Conservation (phyloP, 2,888 invertebrate species). For the Pseudococcus jackbeardsleyi region DNA sequence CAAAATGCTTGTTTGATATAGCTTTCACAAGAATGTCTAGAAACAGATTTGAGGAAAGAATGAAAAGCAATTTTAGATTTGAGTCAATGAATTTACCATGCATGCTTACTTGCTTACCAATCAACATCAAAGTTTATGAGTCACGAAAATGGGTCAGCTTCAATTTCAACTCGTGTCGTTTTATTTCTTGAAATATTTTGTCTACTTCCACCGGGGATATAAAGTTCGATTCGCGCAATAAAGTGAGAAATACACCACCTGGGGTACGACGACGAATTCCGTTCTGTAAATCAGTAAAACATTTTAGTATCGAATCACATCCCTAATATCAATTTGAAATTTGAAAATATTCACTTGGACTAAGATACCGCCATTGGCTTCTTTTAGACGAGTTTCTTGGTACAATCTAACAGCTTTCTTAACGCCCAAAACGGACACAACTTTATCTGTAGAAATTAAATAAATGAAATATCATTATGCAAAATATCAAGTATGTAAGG, state of each 20-base stretch:
- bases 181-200: constrained; percentile 56
- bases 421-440: constrained; percentile 53
- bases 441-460: constrained; percentile 26
- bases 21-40: not conserved
- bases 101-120: not conserved
- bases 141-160: constrained; percentile 38
- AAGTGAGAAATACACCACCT: constrained; percentile 55
- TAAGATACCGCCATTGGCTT: constrained; percentile 51
- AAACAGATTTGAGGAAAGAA: not conserved
- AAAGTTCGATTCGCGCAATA: constrained; percentile 56
- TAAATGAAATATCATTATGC: not conserved
- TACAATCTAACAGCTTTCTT: constrained; percentile 60
- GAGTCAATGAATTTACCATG: not conserved
- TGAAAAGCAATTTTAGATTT: not conserved
- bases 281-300: constrained; percentile 6
- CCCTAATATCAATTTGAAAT: too few relatives aligned
- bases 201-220: constrained; percentile 54
- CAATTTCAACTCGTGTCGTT: constrained; percentile 33
- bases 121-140: not conserved
- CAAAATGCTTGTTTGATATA: constrained; percentile 17
- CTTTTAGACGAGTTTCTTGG: constrained; percentile 51
- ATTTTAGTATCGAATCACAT: too few relatives aligned
- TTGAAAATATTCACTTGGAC: constrained; percentile 36
- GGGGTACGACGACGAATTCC: constrained; percentile 58
- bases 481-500: not conserved